phyloP scores from a whole-genome alignment of 2,888 invertebrate species.

The Mellilla xanthometata region DNA sequence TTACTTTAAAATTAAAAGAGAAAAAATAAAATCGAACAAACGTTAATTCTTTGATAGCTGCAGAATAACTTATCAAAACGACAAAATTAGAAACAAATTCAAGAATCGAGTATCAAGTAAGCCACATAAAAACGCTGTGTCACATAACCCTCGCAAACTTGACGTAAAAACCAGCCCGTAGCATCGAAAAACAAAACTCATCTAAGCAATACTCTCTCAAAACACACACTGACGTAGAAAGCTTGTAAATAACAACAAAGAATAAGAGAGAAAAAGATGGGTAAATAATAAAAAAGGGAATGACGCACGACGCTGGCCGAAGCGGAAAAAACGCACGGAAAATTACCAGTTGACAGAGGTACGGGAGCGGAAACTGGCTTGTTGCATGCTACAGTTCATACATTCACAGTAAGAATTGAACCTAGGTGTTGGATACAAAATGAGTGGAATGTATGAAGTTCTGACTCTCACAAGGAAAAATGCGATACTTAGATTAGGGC shows the following conservation, averaged over 20 bases:
- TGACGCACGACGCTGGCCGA: constrained; percentile 9
- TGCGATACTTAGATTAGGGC: no score
- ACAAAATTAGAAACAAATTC: no score
- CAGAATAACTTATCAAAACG: no score
- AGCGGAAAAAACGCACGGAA: constrained; percentile 26
- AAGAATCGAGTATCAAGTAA: no score
- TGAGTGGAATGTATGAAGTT: no score
- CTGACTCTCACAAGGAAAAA: no score
- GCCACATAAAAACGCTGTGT: no score
- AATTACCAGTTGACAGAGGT: constrained; percentile 32
- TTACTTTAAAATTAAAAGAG: no score
- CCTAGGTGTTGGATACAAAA: no score
- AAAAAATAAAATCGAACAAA: no score
- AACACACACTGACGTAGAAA: constrained; percentile 5
- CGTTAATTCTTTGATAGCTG: no score
- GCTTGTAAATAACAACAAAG: constrained; percentile 19
- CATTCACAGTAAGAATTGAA: neutral
- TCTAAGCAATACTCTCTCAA: neutral
- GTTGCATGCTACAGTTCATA: constrained; percentile 3
- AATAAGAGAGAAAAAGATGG: constrained; percentile 17
- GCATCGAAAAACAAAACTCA: constrained; percentile 4
- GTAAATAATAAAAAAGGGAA: constrained; percentile 20
- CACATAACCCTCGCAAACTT: neutral
- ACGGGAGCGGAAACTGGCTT: constrained; percentile 15
- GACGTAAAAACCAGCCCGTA: neutral